Conservation (phyloP, 2,888 invertebrate genomes). For the Achlya flavicornis region DNA sequence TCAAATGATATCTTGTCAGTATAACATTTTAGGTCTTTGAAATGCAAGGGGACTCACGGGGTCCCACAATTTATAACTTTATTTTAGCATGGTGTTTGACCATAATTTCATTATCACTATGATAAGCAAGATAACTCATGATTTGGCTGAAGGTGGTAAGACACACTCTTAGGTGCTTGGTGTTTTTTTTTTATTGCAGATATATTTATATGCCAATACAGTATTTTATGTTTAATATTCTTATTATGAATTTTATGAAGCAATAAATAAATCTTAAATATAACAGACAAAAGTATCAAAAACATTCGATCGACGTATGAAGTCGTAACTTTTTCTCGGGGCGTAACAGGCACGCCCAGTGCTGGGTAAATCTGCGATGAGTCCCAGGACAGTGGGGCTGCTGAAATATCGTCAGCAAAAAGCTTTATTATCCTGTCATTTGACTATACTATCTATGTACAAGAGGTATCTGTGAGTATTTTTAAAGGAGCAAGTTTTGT, state of each 20-base stretch:
- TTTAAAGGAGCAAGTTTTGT: neutral
- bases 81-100: neutral
- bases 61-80: neutral
- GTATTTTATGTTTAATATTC: too few species aligned
- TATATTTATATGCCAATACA: too few species aligned
- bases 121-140: too few species aligned
- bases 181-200: too few species aligned
- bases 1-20: too few species aligned
- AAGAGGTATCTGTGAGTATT: neutral
- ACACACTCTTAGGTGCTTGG: too few species aligned
- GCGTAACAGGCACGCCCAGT: constrained; percentile 59
- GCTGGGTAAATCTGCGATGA: constrained; percentile 51
- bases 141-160: too few species aligned
- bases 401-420: constrained; percentile 33
- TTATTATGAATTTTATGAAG: neutral
- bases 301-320: constrained; percentile 31
- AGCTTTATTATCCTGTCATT: constrained; percentile 1
- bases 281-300: constrained; percentile 45
- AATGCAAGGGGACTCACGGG: too few species aligned
- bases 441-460: neutral
- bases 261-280: neutral
- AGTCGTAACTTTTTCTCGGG: constrained; percentile 52
- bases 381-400: constrained; percentile 35
- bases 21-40: too few species aligned
- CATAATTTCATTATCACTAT: too few species aligned